Evolutionary conservation across 1,140 invertebrate genomes (phyloP).

Genomic region (Lamellibrachia luymesi): DNA sequence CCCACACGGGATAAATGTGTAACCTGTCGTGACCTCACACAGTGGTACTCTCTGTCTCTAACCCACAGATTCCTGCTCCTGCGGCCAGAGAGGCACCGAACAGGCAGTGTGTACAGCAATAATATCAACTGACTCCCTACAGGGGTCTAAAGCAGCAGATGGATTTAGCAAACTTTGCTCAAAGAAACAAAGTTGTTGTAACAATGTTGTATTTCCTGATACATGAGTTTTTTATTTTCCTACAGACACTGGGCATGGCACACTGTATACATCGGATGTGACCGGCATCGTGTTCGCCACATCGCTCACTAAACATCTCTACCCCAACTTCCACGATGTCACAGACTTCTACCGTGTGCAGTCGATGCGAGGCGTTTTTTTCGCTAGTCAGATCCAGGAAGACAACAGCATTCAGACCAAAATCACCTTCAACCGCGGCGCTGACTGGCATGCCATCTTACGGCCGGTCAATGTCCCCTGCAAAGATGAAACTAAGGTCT

Average conservation of each 20-base stretch:
- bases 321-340: slow-evolving; percentile 48
- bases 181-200: background rate
- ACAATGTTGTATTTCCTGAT: background rate
- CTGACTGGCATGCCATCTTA: slow-evolving; percentile 47
- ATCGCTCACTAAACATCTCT: slow-evolving; percentile 51
- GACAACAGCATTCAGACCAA: slow-evolving; percentile 52
- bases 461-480: slow-evolving; percentile 40
- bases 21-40: too few relatives aligned
- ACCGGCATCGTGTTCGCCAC: slow-evolving; percentile 51
- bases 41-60: background rate
- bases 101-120: too few relatives aligned
- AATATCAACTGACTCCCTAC: too few relatives aligned
- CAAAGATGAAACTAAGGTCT: slow-evolving; percentile 45
- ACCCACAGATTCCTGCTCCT: too few relatives aligned
- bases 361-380: slow-evolving; percentile 45
- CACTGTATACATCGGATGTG: slow-evolving; percentile 50
- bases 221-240: background rate
- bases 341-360: slow-evolving; percentile 51
- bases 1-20: too few relatives aligned
- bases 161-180: background rate
- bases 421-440: slow-evolving; percentile 53
- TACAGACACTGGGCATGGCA: slow-evolving; percentile 51
- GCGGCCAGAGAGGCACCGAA: too few relatives aligned
- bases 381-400: slow-evolving; percentile 51
- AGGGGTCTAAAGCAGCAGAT: too few relatives aligned